Evolutionary conservation across 2,888 invertebrate genomes (phyloP).

Genomic region (Zaprionus obscuricornis): DNA sequence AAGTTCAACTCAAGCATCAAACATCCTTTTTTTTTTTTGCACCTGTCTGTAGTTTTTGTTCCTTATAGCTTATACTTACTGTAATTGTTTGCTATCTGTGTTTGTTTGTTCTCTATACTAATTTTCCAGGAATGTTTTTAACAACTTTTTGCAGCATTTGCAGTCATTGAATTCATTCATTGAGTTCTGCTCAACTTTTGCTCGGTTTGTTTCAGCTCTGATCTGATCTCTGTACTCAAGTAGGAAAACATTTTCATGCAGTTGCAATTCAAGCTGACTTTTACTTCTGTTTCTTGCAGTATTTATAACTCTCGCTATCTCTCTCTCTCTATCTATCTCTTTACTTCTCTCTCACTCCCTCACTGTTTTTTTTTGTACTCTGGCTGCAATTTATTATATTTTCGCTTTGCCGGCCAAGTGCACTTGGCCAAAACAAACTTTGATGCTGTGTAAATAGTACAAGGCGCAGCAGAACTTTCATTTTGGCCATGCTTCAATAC

Average conservation of each 20-base stretch:
- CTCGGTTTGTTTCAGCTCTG: too few relatives aligned
- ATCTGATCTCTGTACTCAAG: conserved; percentile 17
- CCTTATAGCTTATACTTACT: neutral
- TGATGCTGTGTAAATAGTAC: conserved; percentile 25
- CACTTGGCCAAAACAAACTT: conserved; percentile 66
- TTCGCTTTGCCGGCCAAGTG: conserved; percentile 38
- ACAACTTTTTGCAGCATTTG: conserved; percentile 38
- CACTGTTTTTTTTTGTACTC: neutral
- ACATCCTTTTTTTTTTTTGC: too few relatives aligned
- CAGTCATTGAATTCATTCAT: too few relatives aligned
- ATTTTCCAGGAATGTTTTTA: conserved; percentile 31
- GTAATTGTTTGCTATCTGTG: conserved; percentile 5
- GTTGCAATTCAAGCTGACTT: neutral
- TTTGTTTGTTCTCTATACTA: conserved; percentile 32
- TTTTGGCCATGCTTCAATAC: conserved; percentile 19
- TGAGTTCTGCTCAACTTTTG: too few relatives aligned
- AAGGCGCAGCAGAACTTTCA: conserved; percentile 34
- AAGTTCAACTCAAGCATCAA: conserved; percentile 63
- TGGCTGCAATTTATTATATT: conserved; percentile 33
- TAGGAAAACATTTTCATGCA: neutral
- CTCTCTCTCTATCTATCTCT: too few relatives aligned
- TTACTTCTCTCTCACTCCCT: too few relatives aligned
- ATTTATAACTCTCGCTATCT: too few relatives aligned
- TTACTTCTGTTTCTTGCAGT: neutral
- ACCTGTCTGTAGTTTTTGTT: conserved; percentile 14